Percentiles rank a stretch among this genome's conserved stretches.
Conservation (phyloP, 2,113 vertebrate genomes). For the Sprattus sprattus region DNA sequence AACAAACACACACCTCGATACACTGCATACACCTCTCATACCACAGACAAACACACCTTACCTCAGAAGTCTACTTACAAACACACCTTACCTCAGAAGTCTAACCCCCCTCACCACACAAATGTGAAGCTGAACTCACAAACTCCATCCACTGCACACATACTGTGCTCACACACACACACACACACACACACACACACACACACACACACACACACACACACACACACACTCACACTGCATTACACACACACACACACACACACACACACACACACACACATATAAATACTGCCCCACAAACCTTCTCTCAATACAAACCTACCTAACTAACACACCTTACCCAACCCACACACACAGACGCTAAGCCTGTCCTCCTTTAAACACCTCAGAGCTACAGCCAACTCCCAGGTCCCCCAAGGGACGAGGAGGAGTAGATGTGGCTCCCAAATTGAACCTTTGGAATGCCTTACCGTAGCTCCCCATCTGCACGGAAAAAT, state of each 20-base stretch:
- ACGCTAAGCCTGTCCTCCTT: too few species aligned
- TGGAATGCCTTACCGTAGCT: neutral
- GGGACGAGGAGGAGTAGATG: neutral
- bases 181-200: neutral
- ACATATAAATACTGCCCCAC: neutral
- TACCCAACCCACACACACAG: too few species aligned
- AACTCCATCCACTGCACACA: neutral
- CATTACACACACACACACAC: too few species aligned
- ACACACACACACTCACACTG: neutral
- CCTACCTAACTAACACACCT: too few species aligned
- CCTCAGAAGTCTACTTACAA: too few species aligned
- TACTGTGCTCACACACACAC: neutral
- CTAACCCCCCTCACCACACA: neutral
- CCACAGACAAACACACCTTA: too few species aligned
- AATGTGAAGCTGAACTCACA: too few species aligned
- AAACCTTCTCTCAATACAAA: too few species aligned
- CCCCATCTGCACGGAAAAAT: too few species aligned
- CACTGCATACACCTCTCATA: neutral
- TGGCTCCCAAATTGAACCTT: neutral
- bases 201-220: neutral
- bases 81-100: too few species aligned
- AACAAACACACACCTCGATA: neutral
- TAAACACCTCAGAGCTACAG: neutral
- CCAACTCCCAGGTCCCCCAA: neutral
- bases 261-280: conserved; percentile 13